phyloP scores from a whole-genome alignment of 2,113 vertebrate genomes.

The Nothoprocta pentlandii region DNA sequence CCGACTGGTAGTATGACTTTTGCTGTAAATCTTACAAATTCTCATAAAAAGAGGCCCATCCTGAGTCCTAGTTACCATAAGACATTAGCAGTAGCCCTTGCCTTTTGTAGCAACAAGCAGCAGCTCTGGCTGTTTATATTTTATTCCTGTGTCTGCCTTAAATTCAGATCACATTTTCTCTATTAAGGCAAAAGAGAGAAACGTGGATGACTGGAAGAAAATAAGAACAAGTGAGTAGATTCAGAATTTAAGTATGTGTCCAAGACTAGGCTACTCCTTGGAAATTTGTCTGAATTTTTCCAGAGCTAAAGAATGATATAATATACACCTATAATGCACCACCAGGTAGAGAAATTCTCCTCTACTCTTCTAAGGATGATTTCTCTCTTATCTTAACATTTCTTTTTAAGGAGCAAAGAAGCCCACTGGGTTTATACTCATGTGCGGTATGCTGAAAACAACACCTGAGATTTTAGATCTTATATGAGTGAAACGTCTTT shows the following conservation, averaged over 20 bases:
- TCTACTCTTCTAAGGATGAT: not conserved
- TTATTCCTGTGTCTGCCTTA: not conserved
- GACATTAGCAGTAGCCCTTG: not conserved
- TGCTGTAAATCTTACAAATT: conserved; percentile 21
- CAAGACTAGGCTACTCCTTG: not conserved
- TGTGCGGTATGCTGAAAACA: not conserved
- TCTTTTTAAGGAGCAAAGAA: not conserved
- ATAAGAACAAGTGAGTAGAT: not conserved
- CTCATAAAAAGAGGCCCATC: conserved; percentile 20
- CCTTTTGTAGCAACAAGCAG: not conserved
- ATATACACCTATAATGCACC: not conserved
- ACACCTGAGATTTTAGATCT: not conserved
- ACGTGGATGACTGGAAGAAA: not conserved
- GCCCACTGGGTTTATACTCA: not conserved
- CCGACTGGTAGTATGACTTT: not conserved
- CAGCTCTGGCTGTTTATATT: not conserved
- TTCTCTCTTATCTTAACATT: not conserved
- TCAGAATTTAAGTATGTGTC: not conserved
- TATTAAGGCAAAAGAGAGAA: not conserved
- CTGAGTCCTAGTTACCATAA: not conserved
- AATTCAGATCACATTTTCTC: conserved; percentile 6
- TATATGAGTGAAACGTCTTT: not conserved
- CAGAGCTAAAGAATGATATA: not conserved
- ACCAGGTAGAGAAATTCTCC: not conserved
- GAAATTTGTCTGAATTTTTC: not conserved